phyloP scores from a whole-genome alignment of 2,113 vertebrate species.

The Sceloporus undulatus region DNA sequence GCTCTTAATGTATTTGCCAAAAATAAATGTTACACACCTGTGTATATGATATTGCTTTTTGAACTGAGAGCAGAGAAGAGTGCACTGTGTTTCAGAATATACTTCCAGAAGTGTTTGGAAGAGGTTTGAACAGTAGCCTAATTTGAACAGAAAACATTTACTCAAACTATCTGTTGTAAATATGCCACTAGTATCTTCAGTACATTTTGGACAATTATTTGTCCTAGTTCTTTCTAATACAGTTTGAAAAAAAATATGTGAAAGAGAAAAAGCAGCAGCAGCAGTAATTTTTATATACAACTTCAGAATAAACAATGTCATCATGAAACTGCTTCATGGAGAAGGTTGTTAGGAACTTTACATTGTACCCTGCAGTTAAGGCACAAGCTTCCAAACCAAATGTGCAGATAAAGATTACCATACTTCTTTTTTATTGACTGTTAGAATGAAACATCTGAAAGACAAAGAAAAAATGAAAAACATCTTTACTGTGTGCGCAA shows the following conservation, averaged over 20 bases:
- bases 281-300: too few relatives aligned
- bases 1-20: too few relatives aligned
- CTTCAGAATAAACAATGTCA: not conserved
- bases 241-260: not conserved
- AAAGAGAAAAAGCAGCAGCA: too few relatives aligned
- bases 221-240: not conserved
- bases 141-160: not conserved
- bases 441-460: not conserved
- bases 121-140: not conserved
- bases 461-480: constrained; percentile 20
- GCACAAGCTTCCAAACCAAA: not conserved
- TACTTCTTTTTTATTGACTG: constrained; percentile 2
- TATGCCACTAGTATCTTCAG: not conserved
- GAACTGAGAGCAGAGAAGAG: not conserved
- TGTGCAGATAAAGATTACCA: not conserved
- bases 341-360: not conserved
- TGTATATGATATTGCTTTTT: not conserved
- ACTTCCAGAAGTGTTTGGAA: not conserved
- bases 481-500: not conserved
- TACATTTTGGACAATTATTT: not conserved
- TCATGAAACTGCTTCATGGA: not conserved
- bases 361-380: not conserved
- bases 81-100: not conserved
- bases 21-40: not conserved
- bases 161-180: not conserved